phyloP scores from a whole-genome alignment of 92 coral and sea anemone species.

The Montipora capitata region DNA sequence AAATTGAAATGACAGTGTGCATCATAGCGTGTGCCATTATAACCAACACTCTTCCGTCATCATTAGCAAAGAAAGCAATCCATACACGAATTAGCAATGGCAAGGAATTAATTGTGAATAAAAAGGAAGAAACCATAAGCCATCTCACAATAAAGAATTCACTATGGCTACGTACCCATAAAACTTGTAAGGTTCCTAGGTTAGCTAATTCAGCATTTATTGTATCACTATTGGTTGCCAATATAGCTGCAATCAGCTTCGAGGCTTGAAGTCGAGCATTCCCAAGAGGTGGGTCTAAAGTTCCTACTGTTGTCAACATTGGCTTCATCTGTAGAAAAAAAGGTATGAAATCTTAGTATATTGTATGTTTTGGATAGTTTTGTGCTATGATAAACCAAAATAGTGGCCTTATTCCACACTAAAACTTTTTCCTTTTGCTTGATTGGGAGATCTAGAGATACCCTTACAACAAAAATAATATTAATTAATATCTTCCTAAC shows the following conservation, averaged over 20 bases:
- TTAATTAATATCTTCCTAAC: too few species aligned
- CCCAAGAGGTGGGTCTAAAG: slow-evolving; percentile 96
- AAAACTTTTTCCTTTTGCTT: too few species aligned
- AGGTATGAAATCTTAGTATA: neutral
- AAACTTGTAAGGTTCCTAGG: slow-evolving; percentile 91
- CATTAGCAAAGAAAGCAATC: too few species aligned
- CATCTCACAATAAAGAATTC: neutral
- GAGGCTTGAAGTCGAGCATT: slow-evolving; percentile 97
- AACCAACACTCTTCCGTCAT: too few species aligned
- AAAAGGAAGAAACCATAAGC: neutral
- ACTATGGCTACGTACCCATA: slow-evolving; percentile 85
- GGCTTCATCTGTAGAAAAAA: slow-evolving; percentile 80
- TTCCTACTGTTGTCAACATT: slow-evolving; percentile 95
- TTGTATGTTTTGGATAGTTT: too few species aligned
- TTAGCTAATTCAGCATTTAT: slow-evolving; percentile 93
- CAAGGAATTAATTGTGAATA: neutral
- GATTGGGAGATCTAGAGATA: too few species aligned
- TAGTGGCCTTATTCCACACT: neutral
- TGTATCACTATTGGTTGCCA: slow-evolving; percentile 96
- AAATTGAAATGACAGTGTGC: too few species aligned
- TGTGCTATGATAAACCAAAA: too few species aligned
- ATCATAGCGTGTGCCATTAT: too few species aligned
- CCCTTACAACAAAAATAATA: too few species aligned
- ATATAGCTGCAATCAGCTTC: slow-evolving; percentile 90
- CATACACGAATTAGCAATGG: too few species aligned